Conservation (phyloP, 2,113 vertebrate genomes). For the Elephas maximus region DNA sequence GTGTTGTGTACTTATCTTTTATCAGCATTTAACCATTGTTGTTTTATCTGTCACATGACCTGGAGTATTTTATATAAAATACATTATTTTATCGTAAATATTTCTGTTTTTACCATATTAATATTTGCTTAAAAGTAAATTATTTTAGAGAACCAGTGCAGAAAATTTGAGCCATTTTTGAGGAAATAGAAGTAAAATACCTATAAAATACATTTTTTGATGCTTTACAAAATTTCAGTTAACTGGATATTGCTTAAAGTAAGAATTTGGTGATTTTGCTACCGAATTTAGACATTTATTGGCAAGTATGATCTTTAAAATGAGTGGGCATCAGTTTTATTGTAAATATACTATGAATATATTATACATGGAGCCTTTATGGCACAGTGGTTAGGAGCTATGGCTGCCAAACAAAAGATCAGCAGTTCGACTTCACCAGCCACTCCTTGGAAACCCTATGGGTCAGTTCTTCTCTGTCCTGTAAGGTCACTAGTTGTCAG, state of each 20-base stretch:
- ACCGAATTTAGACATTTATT: constrained; percentile 32
- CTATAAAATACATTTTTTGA: neutral
- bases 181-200: constrained; percentile 14
- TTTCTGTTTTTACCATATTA: constrained; percentile 15
- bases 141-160: constrained; percentile 46
- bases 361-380: no score
- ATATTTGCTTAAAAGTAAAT: constrained; percentile 56
- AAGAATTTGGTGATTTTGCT: constrained; percentile 52
- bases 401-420: no score
- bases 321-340: constrained; percentile 24
- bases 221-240: constrained; percentile 53
- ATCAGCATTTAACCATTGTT: constrained; percentile 33
- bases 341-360: neutral
- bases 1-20: neutral
- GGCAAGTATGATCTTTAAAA: constrained; percentile 19
- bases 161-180: constrained; percentile 50
- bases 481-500: no score
- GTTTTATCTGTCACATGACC: neutral
- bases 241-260: constrained; percentile 40
- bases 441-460: no score
- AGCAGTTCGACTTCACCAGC: no score
- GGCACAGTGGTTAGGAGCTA: no score
- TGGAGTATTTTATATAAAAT: constrained; percentile 31
- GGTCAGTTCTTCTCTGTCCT: no score
- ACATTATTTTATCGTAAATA: neutral